These are phyloP conservation scores for Tonatia bakeri DNA, from an alignment of 2,113 vertebrate genomes.

Conservation along the genomic window DNA sequence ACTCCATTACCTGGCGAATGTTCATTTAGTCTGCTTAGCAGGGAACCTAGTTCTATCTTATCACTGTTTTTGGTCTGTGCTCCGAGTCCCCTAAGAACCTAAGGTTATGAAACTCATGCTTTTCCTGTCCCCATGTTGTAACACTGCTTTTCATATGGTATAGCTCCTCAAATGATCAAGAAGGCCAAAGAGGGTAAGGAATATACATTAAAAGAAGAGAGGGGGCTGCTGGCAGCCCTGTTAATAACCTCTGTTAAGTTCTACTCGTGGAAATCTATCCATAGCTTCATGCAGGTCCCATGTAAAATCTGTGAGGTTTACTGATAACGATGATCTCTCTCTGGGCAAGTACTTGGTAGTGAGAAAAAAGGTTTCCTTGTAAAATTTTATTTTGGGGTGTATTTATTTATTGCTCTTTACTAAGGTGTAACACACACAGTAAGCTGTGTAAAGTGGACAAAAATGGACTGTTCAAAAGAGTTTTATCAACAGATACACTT, in stretches of 20 bases:
- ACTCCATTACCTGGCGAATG: neutral
- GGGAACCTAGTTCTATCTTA: conserved; percentile 36
- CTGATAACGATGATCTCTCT: neutral
- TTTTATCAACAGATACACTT: neutral
- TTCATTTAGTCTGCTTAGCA: conserved; percentile 18
- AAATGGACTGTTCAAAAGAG: neutral
- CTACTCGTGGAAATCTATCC: neutral
- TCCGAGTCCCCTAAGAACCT: neutral
- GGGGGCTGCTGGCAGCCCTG: too few species aligned
- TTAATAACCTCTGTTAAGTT: neutral
- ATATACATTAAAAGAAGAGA: neutral
- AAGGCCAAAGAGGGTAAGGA: neutral
- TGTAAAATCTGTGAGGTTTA: neutral
- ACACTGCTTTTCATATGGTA: neutral
- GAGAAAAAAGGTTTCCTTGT: neutral
- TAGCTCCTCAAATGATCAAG: neutral
- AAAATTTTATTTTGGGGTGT: neutral
- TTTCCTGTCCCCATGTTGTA: neutral
- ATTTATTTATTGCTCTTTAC: neutral
- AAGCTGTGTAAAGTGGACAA: neutral
- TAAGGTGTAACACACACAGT: neutral
- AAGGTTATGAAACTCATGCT: conserved; percentile 1
- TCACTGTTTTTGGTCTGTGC: neutral
- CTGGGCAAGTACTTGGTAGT: neutral
- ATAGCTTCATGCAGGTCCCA: neutral